Percentiles rank a stretch among this genome's conserved stretches.
These are phyloP conservation scores for Drosophila ohnishii DNA, from an alignment of 1,140 invertebrate genomes.

Conservation along the genomic window DNA sequence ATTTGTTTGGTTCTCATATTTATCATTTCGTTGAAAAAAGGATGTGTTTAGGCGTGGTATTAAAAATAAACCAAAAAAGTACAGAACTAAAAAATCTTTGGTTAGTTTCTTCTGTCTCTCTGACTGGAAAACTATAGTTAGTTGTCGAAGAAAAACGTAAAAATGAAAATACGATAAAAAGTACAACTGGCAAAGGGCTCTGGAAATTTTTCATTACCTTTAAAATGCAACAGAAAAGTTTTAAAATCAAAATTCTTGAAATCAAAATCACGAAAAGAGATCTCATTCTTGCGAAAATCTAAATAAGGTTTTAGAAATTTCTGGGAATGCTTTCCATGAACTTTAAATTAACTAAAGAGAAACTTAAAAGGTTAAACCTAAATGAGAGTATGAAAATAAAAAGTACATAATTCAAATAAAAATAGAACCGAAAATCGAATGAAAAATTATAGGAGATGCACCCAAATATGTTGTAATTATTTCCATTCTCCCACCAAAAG, in stretches of 20 bases:
- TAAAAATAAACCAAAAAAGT: slow-evolving; percentile 72
- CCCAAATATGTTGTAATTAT: slow-evolving; percentile 83
- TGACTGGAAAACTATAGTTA: slow-evolving; percentile 43
- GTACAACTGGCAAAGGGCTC: slow-evolving; percentile 82
- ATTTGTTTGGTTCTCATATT: slow-evolving; percentile 81
- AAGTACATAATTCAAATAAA: slow-evolving; percentile 69
- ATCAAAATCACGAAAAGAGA: slow-evolving; percentile 6
- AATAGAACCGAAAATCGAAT: slow-evolving; percentile 70
- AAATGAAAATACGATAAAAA: slow-evolving; percentile 68
- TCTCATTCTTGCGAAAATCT: slow-evolving; percentile 16
- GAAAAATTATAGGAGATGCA: slow-evolving; percentile 82
- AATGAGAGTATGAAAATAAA: slow-evolving; percentile 53
- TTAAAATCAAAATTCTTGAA: slow-evolving; percentile 45
- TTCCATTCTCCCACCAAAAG: slow-evolving; percentile 73
- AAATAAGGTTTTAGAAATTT: slow-evolving; percentile 30
- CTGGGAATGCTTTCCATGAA: slow-evolving; percentile 22
- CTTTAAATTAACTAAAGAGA: slow-evolving; percentile 17
- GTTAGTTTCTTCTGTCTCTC: slow-evolving; percentile 47
- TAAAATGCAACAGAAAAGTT: slow-evolving; percentile 46
- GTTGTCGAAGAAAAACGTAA: slow-evolving; percentile 58
- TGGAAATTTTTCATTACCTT: slow-evolving; percentile 82
- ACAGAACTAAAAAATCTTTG: slow-evolving; percentile 58
- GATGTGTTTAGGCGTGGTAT: slow-evolving; percentile 82
- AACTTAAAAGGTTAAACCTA: slow-evolving; percentile 42
- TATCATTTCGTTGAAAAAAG: slow-evolving; percentile 82